Percentiles rank a stretch among this genome's conserved stretches.
Conservation (phyloP, 1,140 invertebrate species). For the Macrotrachela quadricornifera region DNA sequence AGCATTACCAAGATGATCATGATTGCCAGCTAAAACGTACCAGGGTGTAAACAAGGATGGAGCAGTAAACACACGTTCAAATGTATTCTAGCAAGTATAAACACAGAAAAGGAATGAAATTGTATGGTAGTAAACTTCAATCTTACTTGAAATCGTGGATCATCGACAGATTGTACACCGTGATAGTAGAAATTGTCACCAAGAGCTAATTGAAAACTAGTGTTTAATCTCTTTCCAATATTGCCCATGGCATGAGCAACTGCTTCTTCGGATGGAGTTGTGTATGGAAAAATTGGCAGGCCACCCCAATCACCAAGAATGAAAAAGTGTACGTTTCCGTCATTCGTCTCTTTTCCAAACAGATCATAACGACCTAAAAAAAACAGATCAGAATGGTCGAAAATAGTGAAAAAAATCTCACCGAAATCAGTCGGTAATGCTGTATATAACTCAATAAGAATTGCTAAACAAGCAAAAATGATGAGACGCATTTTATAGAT, state of each 20-base stretch:
- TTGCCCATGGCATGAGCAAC: conserved; percentile 21
- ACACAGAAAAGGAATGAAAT: too few species aligned
- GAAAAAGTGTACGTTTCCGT: conserved; percentile 12
- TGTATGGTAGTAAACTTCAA: not conserved
- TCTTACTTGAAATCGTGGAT: conserved; percentile 1
- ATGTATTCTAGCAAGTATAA: not conserved
- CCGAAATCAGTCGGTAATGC: too few species aligned
- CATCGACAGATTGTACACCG: conserved; percentile 1
- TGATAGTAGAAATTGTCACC: conserved; percentile 10
- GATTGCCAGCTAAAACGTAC: not conserved
- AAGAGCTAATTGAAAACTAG: conserved; percentile 23
- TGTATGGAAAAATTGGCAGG: conserved; percentile 19
- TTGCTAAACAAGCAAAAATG: too few species aligned
- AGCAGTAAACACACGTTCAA: not conserved
- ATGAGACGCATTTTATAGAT: too few species aligned
- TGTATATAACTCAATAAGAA: too few species aligned
- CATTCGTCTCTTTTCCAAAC: not conserved
- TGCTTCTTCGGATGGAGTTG: conserved; percentile 17
- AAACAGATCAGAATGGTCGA: too few species aligned
- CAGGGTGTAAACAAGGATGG: not conserved
- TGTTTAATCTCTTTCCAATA: conserved; percentile 14
- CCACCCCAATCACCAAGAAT: conserved; percentile 29
- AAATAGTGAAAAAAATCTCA: too few species aligned
- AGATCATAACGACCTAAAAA: too few species aligned
- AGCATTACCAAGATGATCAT: not conserved